Conservation (phyloP, 2,888 invertebrate species). For the Lottia scabra region DNA sequence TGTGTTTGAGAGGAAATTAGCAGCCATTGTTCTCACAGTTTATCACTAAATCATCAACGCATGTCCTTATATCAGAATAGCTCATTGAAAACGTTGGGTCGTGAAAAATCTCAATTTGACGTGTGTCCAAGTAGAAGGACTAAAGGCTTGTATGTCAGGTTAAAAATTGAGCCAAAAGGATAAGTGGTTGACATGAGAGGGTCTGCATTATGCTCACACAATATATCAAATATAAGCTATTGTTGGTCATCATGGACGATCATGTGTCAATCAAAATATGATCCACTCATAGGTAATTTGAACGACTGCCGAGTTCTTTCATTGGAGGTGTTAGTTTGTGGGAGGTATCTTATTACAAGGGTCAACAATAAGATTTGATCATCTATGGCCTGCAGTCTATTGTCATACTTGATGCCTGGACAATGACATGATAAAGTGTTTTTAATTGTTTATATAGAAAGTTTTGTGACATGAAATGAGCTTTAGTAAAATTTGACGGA, state of each 20-base stretch:
- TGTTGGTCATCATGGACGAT: background rate
- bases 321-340: background rate
- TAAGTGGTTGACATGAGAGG: background rate
- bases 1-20: background rate
- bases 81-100: background rate
- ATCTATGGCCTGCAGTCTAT: background rate
- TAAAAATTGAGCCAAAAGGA: background rate
- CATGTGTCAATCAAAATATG: background rate
- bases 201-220: background rate
- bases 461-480: background rate
- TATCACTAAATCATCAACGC: background rate
- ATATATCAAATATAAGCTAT: slow-evolving; percentile 2
- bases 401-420: background rate
- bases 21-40: background rate
- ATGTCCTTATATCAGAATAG: background rate
- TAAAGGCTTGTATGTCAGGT: background rate
- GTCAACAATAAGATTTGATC: background rate
- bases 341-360: background rate
- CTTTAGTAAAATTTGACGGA: too few relatives aligned
- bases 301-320: background rate
- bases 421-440: background rate
- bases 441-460: background rate
- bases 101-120: background rate
- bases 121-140: background rate
- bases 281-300: background rate